Conservation (phyloP, 2,113 vertebrate genomes). For the Crypturellus undulatus region DNA sequence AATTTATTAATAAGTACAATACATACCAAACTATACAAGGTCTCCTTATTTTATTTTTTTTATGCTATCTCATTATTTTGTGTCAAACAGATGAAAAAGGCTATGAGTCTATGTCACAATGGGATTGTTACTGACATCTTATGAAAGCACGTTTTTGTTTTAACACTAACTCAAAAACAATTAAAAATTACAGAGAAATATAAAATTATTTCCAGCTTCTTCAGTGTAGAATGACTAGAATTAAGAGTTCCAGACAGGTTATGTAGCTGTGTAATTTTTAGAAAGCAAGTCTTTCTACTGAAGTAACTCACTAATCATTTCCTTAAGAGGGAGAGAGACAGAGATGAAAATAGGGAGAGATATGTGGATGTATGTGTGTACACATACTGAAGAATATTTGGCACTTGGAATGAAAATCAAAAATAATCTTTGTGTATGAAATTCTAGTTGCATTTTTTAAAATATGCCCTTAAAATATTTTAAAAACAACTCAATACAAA, state of each 20-base stretch:
- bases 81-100: background rate
- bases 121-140: background rate
- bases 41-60: background rate
- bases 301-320: background rate
- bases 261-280: background rate
- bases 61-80: background rate
- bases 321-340: background rate
- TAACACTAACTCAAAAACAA: background rate
- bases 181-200: background rate
- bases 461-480: background rate
- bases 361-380: background rate
- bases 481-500: background rate
- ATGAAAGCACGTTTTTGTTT: background rate
- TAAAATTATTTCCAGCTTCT: background rate
- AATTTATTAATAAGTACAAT: background rate
- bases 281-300: background rate
- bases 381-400: background rate
- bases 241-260: background rate
- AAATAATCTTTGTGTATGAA: background rate
- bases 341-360: background rate
- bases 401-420: background rate
- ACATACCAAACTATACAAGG: background rate
- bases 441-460: background rate
- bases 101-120: background rate
- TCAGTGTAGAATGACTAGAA: background rate